Conservation (phyloP, 1,140 invertebrate species). For the Drosophila carrolli region DNA sequence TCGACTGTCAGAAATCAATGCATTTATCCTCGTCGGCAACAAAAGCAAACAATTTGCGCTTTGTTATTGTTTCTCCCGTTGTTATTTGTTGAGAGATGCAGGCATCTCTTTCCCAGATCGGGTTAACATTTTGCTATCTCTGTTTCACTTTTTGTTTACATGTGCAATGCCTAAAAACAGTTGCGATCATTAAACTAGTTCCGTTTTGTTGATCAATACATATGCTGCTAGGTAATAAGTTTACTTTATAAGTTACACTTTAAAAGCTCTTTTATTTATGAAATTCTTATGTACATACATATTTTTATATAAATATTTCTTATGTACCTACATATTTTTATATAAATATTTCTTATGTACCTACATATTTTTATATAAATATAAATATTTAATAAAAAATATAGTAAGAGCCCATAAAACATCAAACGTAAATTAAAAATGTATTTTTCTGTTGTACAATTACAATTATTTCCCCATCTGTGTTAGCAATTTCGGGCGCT, state of each 20-base stretch:
- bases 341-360: background rate
- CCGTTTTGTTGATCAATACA: background rate
- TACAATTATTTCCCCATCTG: constrained; percentile 6
- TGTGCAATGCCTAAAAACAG: constrained; percentile 33
- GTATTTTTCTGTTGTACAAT: no score
- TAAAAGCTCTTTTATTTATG: background rate
- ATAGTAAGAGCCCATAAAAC: no score
- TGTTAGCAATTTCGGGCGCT: constrained; percentile 53
- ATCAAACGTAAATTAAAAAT: background rate
- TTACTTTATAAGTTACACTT: no score
- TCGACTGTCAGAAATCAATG: constrained; percentile 71
- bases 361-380: background rate
- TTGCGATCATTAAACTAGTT: background rate
- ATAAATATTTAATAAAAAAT: background rate
- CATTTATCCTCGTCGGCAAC: constrained; percentile 70
- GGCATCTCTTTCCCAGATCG: constrained; percentile 31
- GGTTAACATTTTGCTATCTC: constrained; percentile 31
- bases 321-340: background rate
- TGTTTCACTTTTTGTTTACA: constrained; percentile 41
- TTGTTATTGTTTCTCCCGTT: constrained; percentile 48
- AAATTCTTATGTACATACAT: background rate
- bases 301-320: background rate
- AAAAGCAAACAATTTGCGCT: constrained; percentile 52
- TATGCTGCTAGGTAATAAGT: no score
- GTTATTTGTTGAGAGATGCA: constrained; percentile 28